Evolutionary conservation across 2,113 vertebrate species (phyloP), one percentile per base, ranked within the genome.

Genomic region (Sphaerodactylus townsendi): DNA sequence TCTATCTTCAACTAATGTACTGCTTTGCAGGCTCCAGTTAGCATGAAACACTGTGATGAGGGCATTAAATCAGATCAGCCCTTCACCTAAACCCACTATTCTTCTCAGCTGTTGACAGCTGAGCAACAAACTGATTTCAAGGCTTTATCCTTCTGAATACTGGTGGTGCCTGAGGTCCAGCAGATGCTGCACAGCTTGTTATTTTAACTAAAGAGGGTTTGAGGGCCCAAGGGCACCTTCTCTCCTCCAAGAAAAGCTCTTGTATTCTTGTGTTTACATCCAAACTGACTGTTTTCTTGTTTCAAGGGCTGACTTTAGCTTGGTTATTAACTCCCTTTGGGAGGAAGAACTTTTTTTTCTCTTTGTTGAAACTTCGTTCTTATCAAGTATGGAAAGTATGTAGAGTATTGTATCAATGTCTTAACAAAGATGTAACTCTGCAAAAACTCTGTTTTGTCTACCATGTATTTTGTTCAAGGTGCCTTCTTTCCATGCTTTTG

Each of bases 191-290:
- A 59, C 56, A 68, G 28, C 50, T 81, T 87, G 21, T 39, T 83
- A 7, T 89, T 91, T 80, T 73, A 87, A 82, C 39, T 80, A 71
- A 84, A 78, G 59, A 81, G 41, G 39, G 13, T 59, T 87, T 87
- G 66, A 85, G 41, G 25, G 17, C 17, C 10, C 37, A 35, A 4
- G 68, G 35, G 3, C 19, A 81, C 46, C 5, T 3, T 81, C 8
- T 15, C 10, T 64, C 50, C 79, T 70, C 3, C 25, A 59, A 71
- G 59, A 79, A 85, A 69, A 2, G 14, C 33, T 77, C 21, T 0
- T 80, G 85, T 77, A 14, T 9, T 82, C 1, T 0, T 72, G 13
- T 68, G 85, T 41, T 86, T 84, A 65, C 28, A 87, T 33, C 33
- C 76, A 73, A 56, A 87, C 3, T 59, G 59, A 11, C 6, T 59